These are phyloP conservation scores for Clavelina lepadiformis DNA, from an alignment of 23 tunicate species.

Conservation along the genomic window DNA sequence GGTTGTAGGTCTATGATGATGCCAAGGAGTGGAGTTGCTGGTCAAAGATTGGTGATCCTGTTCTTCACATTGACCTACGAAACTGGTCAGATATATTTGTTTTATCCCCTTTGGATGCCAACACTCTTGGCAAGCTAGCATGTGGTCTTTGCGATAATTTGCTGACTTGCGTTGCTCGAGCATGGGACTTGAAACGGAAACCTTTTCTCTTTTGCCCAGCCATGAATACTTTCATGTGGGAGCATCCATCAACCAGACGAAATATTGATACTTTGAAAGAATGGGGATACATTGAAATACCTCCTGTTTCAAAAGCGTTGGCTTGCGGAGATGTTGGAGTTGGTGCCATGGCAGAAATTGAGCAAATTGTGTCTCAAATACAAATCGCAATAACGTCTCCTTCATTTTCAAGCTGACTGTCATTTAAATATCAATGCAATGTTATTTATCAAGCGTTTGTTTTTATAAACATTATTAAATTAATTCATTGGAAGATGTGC, in stretches of 20 bases:
- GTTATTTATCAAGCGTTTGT: no score
- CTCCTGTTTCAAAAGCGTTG: constrained; percentile 46
- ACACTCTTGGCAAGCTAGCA: constrained; percentile 76
- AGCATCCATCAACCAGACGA: constrained; percentile 55
- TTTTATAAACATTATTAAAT: no score
- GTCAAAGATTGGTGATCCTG: constrained; percentile 57
- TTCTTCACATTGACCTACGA: constrained; percentile 66
- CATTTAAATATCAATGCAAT: no score
- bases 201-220: constrained; percentile 75
- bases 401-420: no score
- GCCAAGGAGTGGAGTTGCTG: no score
- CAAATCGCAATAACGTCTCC: no score
- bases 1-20: no score
- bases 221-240: constrained; percentile 87
- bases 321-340: constrained; percentile 78
- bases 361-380: no score
- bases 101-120: constrained; percentile 77
- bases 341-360: constrained; percentile 56
- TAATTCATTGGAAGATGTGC: no score
- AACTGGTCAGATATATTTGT: constrained; percentile 80
- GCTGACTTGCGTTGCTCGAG: constrained; percentile 59
- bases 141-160: constrained; percentile 81
- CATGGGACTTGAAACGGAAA: constrained; percentile 47
- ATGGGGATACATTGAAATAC: constrained; percentile 61
- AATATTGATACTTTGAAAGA: constrained; percentile 35